These are phyloP conservation scores for Norana najaformis DNA, from an alignment of 2,888 invertebrate genomes.

Conservation along the genomic window DNA sequence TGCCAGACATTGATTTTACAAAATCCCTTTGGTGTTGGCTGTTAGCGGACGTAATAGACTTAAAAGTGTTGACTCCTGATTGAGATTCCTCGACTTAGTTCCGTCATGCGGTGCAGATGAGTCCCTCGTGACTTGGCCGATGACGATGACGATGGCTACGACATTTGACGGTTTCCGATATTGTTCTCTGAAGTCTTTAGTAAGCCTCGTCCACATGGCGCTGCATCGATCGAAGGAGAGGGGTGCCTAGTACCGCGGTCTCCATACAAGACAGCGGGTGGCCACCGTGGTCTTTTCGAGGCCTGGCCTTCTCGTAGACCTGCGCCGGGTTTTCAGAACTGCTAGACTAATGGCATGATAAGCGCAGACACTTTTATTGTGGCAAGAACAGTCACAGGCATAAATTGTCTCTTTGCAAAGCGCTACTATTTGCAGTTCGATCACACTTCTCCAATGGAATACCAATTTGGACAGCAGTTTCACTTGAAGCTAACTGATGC, in stretches of 20 bases:
- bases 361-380: too few species aligned
- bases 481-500: too few species aligned
- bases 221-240: not conserved
- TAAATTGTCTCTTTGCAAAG: too few species aligned
- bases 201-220: not conserved
- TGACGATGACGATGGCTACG: not conserved
- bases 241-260: not conserved
- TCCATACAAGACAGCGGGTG: too few species aligned
- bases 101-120: not conserved
- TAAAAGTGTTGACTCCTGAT: not conserved
- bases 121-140: not conserved
- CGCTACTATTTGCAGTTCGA: too few species aligned
- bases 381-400: too few species aligned
- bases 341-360: too few species aligned
- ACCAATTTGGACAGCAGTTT: too few species aligned
- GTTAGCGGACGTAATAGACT: too few species aligned
- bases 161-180: not conserved
- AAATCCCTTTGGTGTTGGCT: not conserved
- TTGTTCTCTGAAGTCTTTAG: not conserved
- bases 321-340: too few species aligned
- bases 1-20: not conserved
- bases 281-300: not conserved
- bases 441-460: too few species aligned
- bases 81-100: not conserved
- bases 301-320: too few species aligned